A percentile compares a stretch with the other conserved stretches of the same genome.
Conservation (phyloP, 2,797 vertebrate species). For the Psittacula echo region DNA sequence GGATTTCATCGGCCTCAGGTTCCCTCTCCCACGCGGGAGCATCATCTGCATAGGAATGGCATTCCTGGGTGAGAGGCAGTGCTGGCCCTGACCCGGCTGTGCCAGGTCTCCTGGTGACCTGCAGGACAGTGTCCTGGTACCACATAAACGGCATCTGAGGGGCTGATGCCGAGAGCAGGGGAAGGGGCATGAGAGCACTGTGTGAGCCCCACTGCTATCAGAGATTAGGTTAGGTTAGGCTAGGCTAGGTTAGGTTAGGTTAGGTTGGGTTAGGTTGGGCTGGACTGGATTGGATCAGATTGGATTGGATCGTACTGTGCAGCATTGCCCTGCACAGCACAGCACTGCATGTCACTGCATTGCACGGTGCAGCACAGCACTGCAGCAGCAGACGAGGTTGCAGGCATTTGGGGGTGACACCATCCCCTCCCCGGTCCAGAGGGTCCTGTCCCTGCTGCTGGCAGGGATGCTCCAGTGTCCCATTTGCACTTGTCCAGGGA, state of each 20-base stretch:
- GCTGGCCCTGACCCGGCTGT: not conserved
- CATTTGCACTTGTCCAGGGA: fast-evolving
- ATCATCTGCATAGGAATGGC: not conserved
- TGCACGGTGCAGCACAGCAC: not conserved
- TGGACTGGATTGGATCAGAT: too few relatives aligned
- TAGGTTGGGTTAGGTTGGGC: too few relatives aligned
- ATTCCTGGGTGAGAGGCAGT: not conserved
- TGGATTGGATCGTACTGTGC: too few relatives aligned
- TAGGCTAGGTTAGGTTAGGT: too few relatives aligned
- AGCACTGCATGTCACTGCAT: not conserved
- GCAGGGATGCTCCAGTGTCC: not conserved
- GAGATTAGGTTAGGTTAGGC: not conserved
- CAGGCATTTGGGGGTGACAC: fast-evolving
- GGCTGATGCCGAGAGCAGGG: not conserved
- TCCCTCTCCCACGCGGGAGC: not conserved
- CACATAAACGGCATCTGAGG: fast-evolving
- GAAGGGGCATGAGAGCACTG: not conserved
- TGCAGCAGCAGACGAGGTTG: not conserved
- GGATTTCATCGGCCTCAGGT: not conserved
- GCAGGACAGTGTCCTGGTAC: not conserved
- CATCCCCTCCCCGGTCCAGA: fast-evolving
- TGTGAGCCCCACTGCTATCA: not conserved
- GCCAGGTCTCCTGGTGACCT: not conserved
- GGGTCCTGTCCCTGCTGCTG: not conserved
- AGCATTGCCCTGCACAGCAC: not conserved